A percentile compares a stretch with the other conserved stretches of the same genome.
Conservation (phyloP, 2,888 invertebrate genomes). For the Pteria penguin region DNA sequence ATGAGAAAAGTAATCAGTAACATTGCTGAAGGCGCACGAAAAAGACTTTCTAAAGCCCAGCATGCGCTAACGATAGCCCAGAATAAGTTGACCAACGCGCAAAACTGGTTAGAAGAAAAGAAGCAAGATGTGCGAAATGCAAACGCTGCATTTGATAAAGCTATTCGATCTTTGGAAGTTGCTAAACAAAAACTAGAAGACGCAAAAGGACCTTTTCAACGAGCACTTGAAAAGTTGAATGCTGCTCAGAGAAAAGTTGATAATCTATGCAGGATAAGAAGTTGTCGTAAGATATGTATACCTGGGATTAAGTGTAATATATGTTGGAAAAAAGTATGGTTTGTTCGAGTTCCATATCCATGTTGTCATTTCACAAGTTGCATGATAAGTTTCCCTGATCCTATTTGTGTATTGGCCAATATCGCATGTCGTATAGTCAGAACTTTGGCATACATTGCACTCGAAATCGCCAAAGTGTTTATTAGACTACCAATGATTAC, state of each 20-base stretch:
- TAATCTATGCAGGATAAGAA: conserved; percentile 48
- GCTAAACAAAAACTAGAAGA: conserved; percentile 48
- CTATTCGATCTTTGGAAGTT: conserved; percentile 36
- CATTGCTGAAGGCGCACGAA: conserved; percentile 38
- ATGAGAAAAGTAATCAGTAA: conserved; percentile 22
- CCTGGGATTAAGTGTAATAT: conserved; percentile 38
- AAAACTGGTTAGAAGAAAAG: conserved; percentile 45
- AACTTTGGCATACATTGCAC: conserved; percentile 38
- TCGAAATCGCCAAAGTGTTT: conserved; percentile 47
- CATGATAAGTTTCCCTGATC: conserved; percentile 45
- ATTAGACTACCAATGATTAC: conserved; percentile 44
- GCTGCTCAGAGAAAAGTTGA: conserved; percentile 49
- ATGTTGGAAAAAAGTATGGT: conserved; percentile 16
- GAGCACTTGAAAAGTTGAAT: conserved; percentile 37
- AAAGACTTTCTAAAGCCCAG: conserved; percentile 41
- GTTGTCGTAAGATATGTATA: conserved; percentile 44
- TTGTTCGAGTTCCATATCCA: conserved; percentile 34
- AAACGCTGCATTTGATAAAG: conserved; percentile 45
- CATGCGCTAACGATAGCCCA: conserved; percentile 38
- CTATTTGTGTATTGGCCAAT: conserved; percentile 41
- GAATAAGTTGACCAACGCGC: conserved; percentile 35
- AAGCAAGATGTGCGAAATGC: conserved; percentile 34
- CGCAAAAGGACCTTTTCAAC: conserved; percentile 48
- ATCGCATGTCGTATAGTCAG: conserved; percentile 37
- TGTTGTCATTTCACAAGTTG: conserved; percentile 43